Evolutionary conservation across 2,113 vertebrate genomes (phyloP).

Genomic region (Capricornis sumatraensis): DNA sequence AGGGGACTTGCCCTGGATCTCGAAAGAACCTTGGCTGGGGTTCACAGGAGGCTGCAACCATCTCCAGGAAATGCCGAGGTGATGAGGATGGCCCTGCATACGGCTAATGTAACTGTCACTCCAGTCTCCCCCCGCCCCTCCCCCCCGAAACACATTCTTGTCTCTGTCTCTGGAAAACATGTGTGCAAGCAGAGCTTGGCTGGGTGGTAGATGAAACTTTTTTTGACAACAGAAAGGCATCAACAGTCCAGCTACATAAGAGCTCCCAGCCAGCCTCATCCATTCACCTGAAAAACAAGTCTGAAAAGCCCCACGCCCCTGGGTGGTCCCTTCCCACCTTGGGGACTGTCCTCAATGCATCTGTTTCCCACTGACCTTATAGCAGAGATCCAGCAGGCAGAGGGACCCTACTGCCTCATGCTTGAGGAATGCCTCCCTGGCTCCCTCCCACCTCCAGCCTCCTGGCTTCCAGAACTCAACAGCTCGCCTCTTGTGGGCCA

Average conservation of each 20-base stretch:
- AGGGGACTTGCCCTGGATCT: constrained; percentile 57
- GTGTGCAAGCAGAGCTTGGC: constrained; percentile 60
- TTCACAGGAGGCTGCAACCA: constrained; percentile 65
- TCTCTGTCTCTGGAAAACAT: constrained; percentile 74
- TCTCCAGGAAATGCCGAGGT: constrained; percentile 70
- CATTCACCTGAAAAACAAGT: constrained; percentile 16
- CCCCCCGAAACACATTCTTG: constrained; percentile 61
- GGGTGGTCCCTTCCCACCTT: constrained; percentile 43
- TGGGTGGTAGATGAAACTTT: constrained; percentile 45
- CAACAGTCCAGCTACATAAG: background rate
- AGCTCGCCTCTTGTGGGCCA: constrained; percentile 64
- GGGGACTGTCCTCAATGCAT: constrained; percentile 38
- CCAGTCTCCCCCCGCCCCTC: background rate
- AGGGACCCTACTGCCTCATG: constrained; percentile 62
- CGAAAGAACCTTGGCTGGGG: constrained; percentile 56
- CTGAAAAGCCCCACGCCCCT: background rate
- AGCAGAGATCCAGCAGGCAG: constrained; percentile 40
- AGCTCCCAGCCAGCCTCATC: background rate
- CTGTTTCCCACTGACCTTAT: constrained; percentile 41
- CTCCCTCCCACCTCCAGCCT: constrained; percentile 58
- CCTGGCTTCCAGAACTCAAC: constrained; percentile 67
- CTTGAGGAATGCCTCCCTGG: constrained; percentile 63
- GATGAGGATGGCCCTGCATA: constrained; percentile 63
- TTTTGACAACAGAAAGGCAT: constrained; percentile 2
- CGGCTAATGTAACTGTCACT: constrained; percentile 72